Evolutionary conservation across 1,140 invertebrate species (phyloP).

Genomic region (Drosophila kurseongensis): DNA sequence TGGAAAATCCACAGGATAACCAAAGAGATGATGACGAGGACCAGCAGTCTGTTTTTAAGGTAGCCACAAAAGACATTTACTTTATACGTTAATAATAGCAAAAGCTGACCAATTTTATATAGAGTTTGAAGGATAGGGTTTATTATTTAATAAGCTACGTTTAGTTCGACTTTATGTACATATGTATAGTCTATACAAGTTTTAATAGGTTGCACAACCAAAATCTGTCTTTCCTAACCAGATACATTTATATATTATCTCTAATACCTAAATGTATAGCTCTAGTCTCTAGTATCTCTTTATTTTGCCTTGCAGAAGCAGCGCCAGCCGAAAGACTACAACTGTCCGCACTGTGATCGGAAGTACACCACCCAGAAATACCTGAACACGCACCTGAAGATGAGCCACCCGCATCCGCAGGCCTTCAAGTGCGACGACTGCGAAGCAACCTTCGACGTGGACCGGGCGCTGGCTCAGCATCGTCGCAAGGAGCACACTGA

Average conservation of each 20-base stretch:
- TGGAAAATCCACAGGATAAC: not conserved
- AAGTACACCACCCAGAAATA: slow-evolving; percentile 64
- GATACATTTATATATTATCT: no score
- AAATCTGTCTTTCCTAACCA: no score
- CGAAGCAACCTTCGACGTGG: slow-evolving; percentile 55
- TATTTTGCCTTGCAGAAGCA: slow-evolving; percentile 18
- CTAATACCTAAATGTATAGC: no score
- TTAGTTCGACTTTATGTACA: no score
- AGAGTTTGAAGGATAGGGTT: no score
- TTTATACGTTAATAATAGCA: no score
- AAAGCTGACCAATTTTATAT: no score
- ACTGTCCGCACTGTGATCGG: slow-evolving; percentile 58
- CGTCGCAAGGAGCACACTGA: slow-evolving; percentile 60
- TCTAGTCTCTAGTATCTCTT: not conserved
- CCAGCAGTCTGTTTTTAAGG: slow-evolving; percentile 53
- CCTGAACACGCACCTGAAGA: slow-evolving; percentile 65
- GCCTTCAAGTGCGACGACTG: slow-evolving; percentile 71
- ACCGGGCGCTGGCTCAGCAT: slow-evolving; percentile 60
- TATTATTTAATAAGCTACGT: no score
- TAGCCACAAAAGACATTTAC: not conserved
- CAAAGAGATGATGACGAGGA: slow-evolving; percentile 17
- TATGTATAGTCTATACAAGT: no score
- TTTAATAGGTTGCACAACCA: no score
- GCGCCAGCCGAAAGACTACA: slow-evolving; percentile 51
- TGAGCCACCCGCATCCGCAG: slow-evolving; percentile 67